Conservation (phyloP, 2,797 vertebrate species). For the Cyclopterus lumpus region DNA sequence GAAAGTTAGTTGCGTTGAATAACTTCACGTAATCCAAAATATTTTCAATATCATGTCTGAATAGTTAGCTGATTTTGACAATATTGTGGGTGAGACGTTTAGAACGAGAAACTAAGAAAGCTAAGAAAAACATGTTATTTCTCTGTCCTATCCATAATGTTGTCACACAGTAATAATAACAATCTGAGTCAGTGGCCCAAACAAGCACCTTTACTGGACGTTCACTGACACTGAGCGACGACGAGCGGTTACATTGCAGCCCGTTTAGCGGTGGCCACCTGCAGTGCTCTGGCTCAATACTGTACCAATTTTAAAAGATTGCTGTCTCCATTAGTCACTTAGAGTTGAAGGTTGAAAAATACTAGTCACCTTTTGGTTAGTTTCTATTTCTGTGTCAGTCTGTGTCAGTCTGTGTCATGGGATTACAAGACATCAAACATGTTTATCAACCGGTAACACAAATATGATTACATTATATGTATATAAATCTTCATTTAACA, state of each 20-base stretch:
- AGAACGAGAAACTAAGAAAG: not conserved
- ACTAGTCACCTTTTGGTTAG: not conserved
- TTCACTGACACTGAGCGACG: not conserved
- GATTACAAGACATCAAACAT: not conserved
- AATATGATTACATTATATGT: not conserved
- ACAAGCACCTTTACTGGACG: not conserved
- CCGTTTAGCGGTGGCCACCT: not conserved
- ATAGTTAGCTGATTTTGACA: not conserved
- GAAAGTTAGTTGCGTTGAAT: not conserved
- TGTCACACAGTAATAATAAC: not conserved
- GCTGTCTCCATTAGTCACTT: not conserved
- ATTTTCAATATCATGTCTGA: not conserved
- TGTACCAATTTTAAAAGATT: not conserved
- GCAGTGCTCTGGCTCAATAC: not conserved
- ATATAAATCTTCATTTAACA: not conserved
- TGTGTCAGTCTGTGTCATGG: too few relatives aligned
- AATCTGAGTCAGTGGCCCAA: not conserved
- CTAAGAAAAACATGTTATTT: not conserved
- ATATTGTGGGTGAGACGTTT: not conserved
- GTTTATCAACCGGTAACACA: not conserved
- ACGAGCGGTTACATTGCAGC: too few relatives aligned
- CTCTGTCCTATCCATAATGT: not conserved
- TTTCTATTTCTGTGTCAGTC: not conserved
- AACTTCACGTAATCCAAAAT: not conserved
- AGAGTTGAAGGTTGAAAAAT: not conserved